These are phyloP conservation scores for Neoascia interrupta DNA, from an alignment of 2,888 invertebrate species.

Conservation along the genomic window DNA sequence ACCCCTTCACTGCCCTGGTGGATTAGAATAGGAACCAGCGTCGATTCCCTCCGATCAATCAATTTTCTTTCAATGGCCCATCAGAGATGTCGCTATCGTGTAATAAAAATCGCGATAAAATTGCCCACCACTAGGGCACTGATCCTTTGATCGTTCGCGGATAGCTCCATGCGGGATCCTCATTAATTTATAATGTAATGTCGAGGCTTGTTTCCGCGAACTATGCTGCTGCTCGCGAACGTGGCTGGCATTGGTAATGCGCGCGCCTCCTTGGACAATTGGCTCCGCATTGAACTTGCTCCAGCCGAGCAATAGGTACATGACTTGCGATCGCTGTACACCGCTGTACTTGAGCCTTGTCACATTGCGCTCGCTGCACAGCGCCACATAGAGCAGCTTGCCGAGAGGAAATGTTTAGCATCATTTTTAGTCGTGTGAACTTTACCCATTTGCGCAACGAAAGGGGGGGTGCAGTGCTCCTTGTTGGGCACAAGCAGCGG, in stretches of 20 bases:
- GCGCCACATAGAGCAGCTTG: too few species aligned
- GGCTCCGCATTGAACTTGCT: constrained; percentile 64
- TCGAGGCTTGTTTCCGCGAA: constrained; percentile 67
- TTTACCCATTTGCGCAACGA: constrained; percentile 38
- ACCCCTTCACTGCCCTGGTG: constrained; percentile 40
- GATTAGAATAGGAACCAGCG: constrained; percentile 47
- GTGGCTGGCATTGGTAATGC: constrained; percentile 59
- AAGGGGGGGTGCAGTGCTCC: constrained; percentile 24
- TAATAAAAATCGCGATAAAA: constrained; percentile 67
- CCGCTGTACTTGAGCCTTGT: constrained; percentile 64
- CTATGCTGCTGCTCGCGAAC: constrained; percentile 56
- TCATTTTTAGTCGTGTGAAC: constrained; percentile 56
- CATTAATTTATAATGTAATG: constrained; percentile 68
- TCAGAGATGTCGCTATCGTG: constrained; percentile 65
- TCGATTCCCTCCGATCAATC: constrained; percentile 63
- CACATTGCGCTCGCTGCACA: constrained; percentile 22
- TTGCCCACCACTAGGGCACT: constrained; percentile 44
- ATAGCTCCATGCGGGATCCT: constrained; percentile 63
- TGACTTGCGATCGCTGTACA: constrained; percentile 38
- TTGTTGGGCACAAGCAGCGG: too few species aligned
- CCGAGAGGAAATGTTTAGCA: constrained; percentile 45
- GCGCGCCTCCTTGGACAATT: constrained; percentile 56
- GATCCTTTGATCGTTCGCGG: constrained; percentile 65
- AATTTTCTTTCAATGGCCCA: constrained; percentile 64
- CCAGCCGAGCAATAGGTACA: constrained; percentile 29